Base-by-base conservation (phyloP, 2,113 vertebrate species). In the Chroicocephalus ridibundus region DNA sequence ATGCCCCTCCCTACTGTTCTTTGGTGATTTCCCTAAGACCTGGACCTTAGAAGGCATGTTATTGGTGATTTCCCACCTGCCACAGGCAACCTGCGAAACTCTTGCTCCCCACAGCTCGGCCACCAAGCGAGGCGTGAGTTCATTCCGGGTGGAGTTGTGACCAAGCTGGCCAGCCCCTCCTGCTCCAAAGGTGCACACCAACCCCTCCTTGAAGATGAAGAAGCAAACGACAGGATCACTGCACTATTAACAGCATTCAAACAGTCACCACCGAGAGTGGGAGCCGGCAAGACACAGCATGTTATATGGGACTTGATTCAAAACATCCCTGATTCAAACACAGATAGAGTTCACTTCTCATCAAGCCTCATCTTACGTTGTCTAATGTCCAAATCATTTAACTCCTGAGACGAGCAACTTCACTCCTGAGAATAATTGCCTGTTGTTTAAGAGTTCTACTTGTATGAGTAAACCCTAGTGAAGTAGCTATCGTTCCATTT, bases 151-250 rank as follows among this genome's bases (percentile, higher is more conserved):
- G 44, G 97, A 97, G 91, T 96, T 98, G 93, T 98, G 98, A 71
- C 98, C 98, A 5, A 98, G 98, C n/a, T 98, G 98, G n/a, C 98
- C 98, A n/a, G 93, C 88, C 27, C 83, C 90, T 90, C 98, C 98
- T 71, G 97, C 97, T 96, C 98, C 98, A 94, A 98, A 98, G 61
- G 98, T 98, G 75, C 97, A 98, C 38, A 98, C 78, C 86, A 98
- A 75, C n/a, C 98, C 98, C 44, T 97, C 98, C 98, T 98, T 78
- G 69, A 66, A 90, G 79, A 74, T 4, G 8, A 94, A 94, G 55
- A 89, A 86, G 65, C 24, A 93, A 88, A 86, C 42, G 68, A 66
- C 17, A 82, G 36, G 16, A 84, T 79, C 49, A 42, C 42, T 54
- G 54, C 21, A 19, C 47, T 82, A 54, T 42, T 62, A 47, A 62